Percentiles rank a stretch among this genome's conserved stretches.
These are phyloP conservation scores for Chalcis sispes DNA, from an alignment of 2,888 invertebrate species.

Conservation along the genomic window DNA sequence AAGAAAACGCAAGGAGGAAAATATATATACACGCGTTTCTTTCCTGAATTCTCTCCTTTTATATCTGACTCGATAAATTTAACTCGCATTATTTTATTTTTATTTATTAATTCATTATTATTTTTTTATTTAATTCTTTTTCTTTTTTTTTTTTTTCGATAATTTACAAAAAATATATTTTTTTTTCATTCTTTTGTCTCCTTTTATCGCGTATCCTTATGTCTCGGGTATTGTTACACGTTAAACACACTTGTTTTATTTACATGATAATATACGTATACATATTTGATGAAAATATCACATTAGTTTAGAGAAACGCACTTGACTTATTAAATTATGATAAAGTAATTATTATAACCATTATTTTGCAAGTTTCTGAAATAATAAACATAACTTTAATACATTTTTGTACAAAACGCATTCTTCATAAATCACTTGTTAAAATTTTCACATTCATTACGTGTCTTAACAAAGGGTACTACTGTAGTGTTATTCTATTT, in stretches of 20 bases:
- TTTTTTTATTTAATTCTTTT: neutral
- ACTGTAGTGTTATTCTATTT: slow-evolving; percentile 4
- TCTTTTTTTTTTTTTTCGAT: neutral
- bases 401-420: slow-evolving; percentile 25
- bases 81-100: slow-evolving; percentile 10
- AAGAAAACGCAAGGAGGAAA: neutral
- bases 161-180: too few relatives aligned
- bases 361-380: slow-evolving; percentile 14
- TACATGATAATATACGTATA: neutral
- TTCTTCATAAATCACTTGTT: slow-evolving; percentile 29
- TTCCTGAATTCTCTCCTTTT: neutral
- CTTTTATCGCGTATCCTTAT: too few relatives aligned
- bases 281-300: neutral
- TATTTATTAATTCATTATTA: slow-evolving; percentile 15
- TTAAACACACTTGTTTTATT: neutral
- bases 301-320: slow-evolving; percentile 57
- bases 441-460: slow-evolving; percentile 23
- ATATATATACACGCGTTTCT: neutral
- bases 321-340: slow-evolving; percentile 47
- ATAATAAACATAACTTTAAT: slow-evolving; percentile 10
- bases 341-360: neutral
- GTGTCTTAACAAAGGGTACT: slow-evolving; percentile 13
- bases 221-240: too few relatives aligned
- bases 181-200: neutral
- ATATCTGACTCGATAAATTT: neutral